Percentiles rank a stretch among this genome's conserved stretches.
Evolutionary conservation across 2,888 invertebrate genomes (phyloP).

Genomic region (Flexamia atlantica): DNA sequence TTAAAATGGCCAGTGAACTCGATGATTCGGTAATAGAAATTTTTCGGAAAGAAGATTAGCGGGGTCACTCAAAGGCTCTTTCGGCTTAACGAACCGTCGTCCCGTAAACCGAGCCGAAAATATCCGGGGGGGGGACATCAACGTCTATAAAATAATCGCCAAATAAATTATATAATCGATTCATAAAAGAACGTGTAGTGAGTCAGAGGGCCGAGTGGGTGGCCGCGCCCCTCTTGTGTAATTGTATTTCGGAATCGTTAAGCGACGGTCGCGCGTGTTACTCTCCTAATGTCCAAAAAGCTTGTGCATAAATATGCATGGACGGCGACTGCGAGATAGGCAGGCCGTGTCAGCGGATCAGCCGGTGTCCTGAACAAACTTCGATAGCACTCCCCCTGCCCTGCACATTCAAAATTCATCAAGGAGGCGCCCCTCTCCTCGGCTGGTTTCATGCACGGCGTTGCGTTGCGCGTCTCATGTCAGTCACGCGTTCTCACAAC

Average conservation of each 20-base stretch:
- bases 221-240: neutral
- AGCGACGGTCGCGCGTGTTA: neutral
- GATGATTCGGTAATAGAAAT: neutral
- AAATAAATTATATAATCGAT: neutral
- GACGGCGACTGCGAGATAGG: constrained; percentile 5
- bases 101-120: neutral
- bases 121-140: neutral
- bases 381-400: neutral
- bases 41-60: neutral
- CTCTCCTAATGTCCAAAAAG: constrained; percentile 4
- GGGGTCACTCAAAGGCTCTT: neutral
- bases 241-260: constrained; percentile 34
- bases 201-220: neutral
- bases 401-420: neutral
- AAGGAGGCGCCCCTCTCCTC: no score
- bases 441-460: no score
- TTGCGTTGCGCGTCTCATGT: no score
- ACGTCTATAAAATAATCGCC: constrained; percentile 3
- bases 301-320: constrained; percentile 10
- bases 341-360: neutral
- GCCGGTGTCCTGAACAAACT: neutral
- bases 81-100: neutral
- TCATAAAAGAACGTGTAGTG: neutral
- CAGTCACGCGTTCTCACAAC: no score
- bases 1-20: no score